A percentile compares a stretch with the other conserved stretches of the same genome.
phyloP scores from a whole-genome alignment of 1,140 invertebrate genomes.

The Lamellibrachia luymesi region DNA sequence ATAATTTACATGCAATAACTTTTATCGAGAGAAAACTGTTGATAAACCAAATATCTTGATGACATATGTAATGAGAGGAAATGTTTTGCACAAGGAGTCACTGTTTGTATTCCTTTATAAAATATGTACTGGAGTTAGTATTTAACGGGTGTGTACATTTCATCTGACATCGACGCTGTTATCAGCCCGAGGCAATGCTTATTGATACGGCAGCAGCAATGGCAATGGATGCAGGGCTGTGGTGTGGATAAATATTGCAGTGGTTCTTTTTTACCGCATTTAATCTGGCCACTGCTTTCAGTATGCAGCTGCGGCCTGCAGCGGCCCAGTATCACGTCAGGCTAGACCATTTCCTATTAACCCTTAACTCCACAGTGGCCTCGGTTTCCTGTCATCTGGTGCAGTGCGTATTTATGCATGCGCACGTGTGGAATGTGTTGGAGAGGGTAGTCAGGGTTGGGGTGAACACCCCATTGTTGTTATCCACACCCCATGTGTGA shows the following conservation, averaged over 20 bases:
- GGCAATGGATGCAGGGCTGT: neutral
- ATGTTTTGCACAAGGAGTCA: neutral
- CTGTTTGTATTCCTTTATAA: neutral
- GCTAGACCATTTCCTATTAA: slow-evolving; percentile 5
- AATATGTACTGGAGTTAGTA: neutral
- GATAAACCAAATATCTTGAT: neutral
- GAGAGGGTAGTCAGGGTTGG: neutral
- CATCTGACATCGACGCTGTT: neutral
- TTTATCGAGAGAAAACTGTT: neutral
- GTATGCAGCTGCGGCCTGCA: neutral
- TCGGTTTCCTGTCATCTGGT: neutral
- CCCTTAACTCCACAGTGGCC: neutral
- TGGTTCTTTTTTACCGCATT: neutral
- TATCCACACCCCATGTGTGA: neutral
- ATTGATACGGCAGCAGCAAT: neutral
- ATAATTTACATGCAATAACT: neutral
- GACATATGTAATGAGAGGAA: neutral
- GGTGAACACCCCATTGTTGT: neutral
- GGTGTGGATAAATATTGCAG: neutral
- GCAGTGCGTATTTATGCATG: too few relatives aligned
- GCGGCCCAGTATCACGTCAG: neutral
- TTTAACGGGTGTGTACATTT: neutral
- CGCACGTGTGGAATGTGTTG: neutral
- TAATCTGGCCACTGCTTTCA: neutral
- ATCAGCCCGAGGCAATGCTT: neutral